Base-by-base conservation (phyloP, 2,888 invertebrate species). In the Cryptocephalus primarius region DNA sequence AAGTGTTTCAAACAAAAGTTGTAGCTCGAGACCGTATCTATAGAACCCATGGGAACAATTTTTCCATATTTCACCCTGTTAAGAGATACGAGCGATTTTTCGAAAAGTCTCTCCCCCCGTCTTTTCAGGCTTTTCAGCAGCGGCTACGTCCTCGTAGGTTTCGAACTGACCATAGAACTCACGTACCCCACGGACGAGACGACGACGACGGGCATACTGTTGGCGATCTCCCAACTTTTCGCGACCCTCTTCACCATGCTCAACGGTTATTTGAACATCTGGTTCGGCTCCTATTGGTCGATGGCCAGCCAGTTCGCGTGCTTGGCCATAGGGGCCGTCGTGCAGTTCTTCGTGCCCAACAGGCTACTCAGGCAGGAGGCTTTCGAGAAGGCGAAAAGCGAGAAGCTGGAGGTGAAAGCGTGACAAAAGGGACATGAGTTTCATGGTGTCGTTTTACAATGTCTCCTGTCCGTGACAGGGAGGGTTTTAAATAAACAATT, bases 131-230 rank as follows among this genome's bases (percentile, higher is more conserved):
- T 57, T 11, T 60, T 58, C 42, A 53, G 52, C 9, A 56, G 51
- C 42, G 52, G 55, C 8, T 60, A 55, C 41, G 54, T 57, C 46
- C 50, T 55, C n/a, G 56, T 53, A 8, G 60, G 58, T 11, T 60
- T 55, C 43, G 60, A 60, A 47, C 40, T 57, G 31, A 55, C 55
- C 8, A 56, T 56, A 39, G 60, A 60, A 48, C 47, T 60, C 22
- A 56, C 58, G 13, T 57, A 53, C 47, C 60, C 60, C 4, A 45
- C 51, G 13, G 51, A 53, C 31, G 60, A 60, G 45, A 48, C 55
- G 38, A 58, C 55, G 11, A 51, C 57, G 10, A 49, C 56, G 8
- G 55, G 56, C 38, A 33, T 58, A 32, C 44, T 60, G 4, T 44
- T 56, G 34, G 55, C 55, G 9, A 45, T 54, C 1, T 52, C 55